Evolutionary conservation across 2,797 vertebrate genomes (phyloP), one percentile per base, ranked within the genome.

Genomic region (Chelmon rostratus): DNA sequence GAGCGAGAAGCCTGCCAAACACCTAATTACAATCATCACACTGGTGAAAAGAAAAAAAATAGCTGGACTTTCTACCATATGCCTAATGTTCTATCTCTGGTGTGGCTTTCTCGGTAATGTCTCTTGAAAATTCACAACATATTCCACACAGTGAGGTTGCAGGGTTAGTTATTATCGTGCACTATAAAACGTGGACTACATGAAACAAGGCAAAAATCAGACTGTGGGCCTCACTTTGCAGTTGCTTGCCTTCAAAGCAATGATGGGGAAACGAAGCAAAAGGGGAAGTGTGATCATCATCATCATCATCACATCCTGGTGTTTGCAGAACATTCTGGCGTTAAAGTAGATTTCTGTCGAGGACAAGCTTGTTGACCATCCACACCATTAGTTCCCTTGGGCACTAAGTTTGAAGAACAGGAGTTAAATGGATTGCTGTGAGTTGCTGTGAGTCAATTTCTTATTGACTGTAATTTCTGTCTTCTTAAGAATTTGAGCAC

Each of bases 71-170:
- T 47, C 10, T 46, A n/a, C 21, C 12, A 23, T 52, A 53, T 64
- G 19, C 21, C 16, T 67, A 13, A 61, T 69, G 35, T 67, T 70
- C 10, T 25, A 21, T 68, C 61, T 82, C 28, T 61, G 21, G 38
- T 37, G 16, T n/a, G 13, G 15, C n/a, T 44, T 56, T 18, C 16
- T 31, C 19, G 21, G 68, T 56, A 58, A 64, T 13, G 5, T 19
- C 19, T 40, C 23, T 35, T 64, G 3, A 35, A 52, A 57, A 11
- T 40, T 15, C 19, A 50, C 38, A 13, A 50, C 37, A 73, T 19
- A 61, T 44, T 81, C 16, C 11, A 53, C 21, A n/a, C 3, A 11
- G 15, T 15, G 49, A 11, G 25, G 3, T 15, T 49, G 37, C 18
- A 33, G 61, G 33, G 35, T 57, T 35, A 35, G 54, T 23, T 47